Evolutionary conservation across 2,888 invertebrate species (phyloP).

Genomic region (Thera obeliscata): DNA sequence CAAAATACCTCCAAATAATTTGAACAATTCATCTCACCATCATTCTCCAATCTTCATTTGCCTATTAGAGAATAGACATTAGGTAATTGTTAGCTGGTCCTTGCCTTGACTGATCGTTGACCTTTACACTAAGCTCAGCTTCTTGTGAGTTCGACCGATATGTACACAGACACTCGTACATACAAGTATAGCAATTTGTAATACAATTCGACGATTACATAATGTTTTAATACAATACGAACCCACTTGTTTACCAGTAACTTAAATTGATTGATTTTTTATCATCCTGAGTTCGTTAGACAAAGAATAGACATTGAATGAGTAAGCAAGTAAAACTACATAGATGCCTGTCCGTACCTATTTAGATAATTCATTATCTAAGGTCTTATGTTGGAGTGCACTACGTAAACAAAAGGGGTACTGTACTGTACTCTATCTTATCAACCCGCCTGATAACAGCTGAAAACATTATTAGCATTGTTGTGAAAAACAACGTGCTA

Average conservation of each 20-base stretch:
- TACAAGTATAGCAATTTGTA: neutral
- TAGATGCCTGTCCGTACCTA: slow-evolving; percentile 58
- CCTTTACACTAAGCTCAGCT: slow-evolving; percentile 30
- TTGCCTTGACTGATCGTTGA: slow-evolving; percentile 34
- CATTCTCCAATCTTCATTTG: neutral
- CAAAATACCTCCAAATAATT: neutral
- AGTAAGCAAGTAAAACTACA: slow-evolving; percentile 60
- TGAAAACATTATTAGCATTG: slow-evolving; percentile 66
- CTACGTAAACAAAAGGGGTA: slow-evolving; percentile 74
- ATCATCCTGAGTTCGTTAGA: slow-evolving; percentile 42
- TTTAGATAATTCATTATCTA: slow-evolving; percentile 72
- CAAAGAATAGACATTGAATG: slow-evolving; percentile 61
- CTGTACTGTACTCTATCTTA: slow-evolving; percentile 70
- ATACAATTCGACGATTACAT: slow-evolving; percentile 16
- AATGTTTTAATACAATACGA: neutral
- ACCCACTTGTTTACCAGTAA: slow-evolving; percentile 6
- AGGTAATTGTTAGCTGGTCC: slow-evolving; percentile 30
- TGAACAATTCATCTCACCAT: neutral
- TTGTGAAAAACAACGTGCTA: slow-evolving; percentile 60
- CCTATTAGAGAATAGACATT: slow-evolving; percentile 11
- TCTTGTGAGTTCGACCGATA: slow-evolving; percentile 25
- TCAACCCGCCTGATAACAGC: slow-evolving; percentile 69
- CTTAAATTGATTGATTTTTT: slow-evolving; percentile 22
- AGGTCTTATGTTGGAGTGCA: slow-evolving; percentile 70
- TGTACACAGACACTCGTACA: neutral